Conservation (phyloP, 2,888 invertebrate genomes). For the Geophilus truncorum region DNA sequence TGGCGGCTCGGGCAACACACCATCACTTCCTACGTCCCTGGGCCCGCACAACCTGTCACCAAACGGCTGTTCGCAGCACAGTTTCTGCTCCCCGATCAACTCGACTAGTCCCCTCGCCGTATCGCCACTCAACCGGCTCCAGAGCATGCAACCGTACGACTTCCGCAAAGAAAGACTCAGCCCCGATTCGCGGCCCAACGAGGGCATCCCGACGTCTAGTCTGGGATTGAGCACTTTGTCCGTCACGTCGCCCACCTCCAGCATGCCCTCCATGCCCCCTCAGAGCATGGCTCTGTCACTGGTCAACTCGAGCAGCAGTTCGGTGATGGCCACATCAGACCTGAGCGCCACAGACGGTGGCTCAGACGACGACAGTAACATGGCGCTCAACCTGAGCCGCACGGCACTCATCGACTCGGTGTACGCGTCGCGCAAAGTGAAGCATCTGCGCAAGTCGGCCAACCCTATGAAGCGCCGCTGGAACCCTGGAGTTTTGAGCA, state of each 20-base stretch:
- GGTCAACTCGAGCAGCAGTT: slow-evolving; percentile 38
- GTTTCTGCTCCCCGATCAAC: slow-evolving; percentile 38
- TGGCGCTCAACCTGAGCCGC: slow-evolving; percentile 61
- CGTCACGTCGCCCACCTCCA: slow-evolving; percentile 40
- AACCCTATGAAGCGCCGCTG: slow-evolving; percentile 51
- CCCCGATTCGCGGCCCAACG: slow-evolving; percentile 42
- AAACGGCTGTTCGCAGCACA: slow-evolving; percentile 39
- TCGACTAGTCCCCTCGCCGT: slow-evolving; percentile 57
- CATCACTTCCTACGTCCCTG: slow-evolving; percentile 28
- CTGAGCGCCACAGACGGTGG: slow-evolving; percentile 48
- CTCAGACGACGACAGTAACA: slow-evolving; percentile 58
- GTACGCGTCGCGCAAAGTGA: slow-evolving; percentile 44
- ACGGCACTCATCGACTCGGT: slow-evolving; percentile 39
- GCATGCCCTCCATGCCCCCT: slow-evolving; percentile 39
- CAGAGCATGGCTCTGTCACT: slow-evolving; percentile 41
- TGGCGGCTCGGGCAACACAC: neutral
- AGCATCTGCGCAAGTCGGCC: slow-evolving; percentile 49
- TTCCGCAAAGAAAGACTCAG: slow-evolving; percentile 61
- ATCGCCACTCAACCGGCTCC: slow-evolving; percentile 79
- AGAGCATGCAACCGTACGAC: slow-evolving; percentile 94
- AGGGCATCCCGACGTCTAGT: slow-evolving; percentile 36
- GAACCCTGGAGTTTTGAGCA: slow-evolving; percentile 56
- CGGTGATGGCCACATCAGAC: slow-evolving; percentile 37
- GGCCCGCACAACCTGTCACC: slow-evolving; percentile 39
- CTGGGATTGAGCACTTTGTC: slow-evolving; percentile 29